Conservation (phyloP, 2,888 invertebrate genomes). For the Thymelicus acteon region DNA sequence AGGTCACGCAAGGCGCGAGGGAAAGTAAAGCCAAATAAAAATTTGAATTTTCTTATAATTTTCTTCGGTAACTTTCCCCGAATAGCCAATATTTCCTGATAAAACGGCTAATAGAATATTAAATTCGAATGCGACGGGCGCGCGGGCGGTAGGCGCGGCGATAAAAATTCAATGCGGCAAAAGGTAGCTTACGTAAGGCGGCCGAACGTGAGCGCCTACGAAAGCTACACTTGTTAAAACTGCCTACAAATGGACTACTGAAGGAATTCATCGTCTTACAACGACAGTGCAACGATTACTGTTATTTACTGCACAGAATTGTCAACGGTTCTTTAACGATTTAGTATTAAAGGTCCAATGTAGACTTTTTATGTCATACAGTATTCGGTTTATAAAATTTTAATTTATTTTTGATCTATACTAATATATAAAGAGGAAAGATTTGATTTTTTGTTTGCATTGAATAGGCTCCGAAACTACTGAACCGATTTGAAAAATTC, state of each 20-base stretch:
- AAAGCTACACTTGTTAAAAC: slow-evolving; percentile 30
- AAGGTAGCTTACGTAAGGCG: slow-evolving; percentile 61
- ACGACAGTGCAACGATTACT: neutral
- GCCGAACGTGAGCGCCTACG: slow-evolving; percentile 39
- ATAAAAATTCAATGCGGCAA: slow-evolving; percentile 67
- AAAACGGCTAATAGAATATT: slow-evolving; percentile 54
- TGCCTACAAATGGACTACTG: slow-evolving; percentile 17
- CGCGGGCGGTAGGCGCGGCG: slow-evolving; percentile 47
- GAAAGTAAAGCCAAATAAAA: slow-evolving; percentile 4
- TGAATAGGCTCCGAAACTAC: no score
- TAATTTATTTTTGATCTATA: no score
- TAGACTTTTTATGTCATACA: no score
- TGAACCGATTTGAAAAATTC: no score
- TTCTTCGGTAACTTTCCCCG: slow-evolving; percentile 36
- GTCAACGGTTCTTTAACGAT: neutral
- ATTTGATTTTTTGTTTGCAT: no score
- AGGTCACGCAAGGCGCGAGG: slow-evolving; percentile 15
- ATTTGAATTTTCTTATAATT: slow-evolving; percentile 1
- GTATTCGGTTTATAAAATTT: no score
- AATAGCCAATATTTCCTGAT: slow-evolving; percentile 48
- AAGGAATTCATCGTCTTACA: slow-evolving; percentile 14
- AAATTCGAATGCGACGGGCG: slow-evolving; percentile 54
- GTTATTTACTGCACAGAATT: neutral
- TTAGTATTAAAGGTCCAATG: no score
- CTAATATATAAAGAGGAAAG: no score